Evolutionary conservation across 2,797 vertebrate species (phyloP).

Genomic region (Odontamblyopus lacepedii): DNA sequence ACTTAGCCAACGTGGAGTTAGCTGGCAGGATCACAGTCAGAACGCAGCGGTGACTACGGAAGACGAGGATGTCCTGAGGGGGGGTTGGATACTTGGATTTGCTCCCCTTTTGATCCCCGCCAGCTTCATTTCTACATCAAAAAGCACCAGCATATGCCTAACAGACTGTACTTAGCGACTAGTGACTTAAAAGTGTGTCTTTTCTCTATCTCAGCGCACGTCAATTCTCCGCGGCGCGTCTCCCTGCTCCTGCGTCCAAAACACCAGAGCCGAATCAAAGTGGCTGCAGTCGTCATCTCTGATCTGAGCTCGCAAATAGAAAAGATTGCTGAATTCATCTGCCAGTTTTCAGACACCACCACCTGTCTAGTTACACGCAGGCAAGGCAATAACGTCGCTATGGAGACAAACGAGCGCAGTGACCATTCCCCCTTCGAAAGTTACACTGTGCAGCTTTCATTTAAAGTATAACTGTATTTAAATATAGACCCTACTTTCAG

Average conservation of each 20-base stretch:
- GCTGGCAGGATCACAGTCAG: constrained; percentile 58
- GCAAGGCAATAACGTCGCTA: too few species aligned
- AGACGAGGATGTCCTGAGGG: constrained; percentile 7
- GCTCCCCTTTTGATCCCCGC: constrained; percentile 68
- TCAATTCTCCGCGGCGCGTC: constrained; percentile 47
- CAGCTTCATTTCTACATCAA: constrained; percentile 71
- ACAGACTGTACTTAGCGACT: constrained; percentile 63
- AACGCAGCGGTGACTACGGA: constrained; percentile 20
- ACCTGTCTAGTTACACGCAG: background rate
- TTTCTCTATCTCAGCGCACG: constrained; percentile 43
- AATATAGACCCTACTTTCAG: too few species aligned
- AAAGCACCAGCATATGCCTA: constrained; percentile 58
- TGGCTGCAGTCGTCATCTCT: constrained; percentile 54
- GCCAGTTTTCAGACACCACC: background rate
- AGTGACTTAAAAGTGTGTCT: constrained; percentile 55
- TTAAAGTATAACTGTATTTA: too few species aligned
- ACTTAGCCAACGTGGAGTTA: constrained; percentile 57
- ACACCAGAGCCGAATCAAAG: constrained; percentile 61
- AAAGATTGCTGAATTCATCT: background rate
- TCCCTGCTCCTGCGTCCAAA: constrained; percentile 57
- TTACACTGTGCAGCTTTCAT: too few species aligned
- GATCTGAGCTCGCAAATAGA: constrained; percentile 44
- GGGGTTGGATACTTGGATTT: constrained; percentile 50
- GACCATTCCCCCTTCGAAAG: too few species aligned
- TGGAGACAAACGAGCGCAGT: too few species aligned